Evolutionary conservation across 2,797 vertebrate genomes (phyloP).

Genomic region (Micromesistius poutassou): DNA sequence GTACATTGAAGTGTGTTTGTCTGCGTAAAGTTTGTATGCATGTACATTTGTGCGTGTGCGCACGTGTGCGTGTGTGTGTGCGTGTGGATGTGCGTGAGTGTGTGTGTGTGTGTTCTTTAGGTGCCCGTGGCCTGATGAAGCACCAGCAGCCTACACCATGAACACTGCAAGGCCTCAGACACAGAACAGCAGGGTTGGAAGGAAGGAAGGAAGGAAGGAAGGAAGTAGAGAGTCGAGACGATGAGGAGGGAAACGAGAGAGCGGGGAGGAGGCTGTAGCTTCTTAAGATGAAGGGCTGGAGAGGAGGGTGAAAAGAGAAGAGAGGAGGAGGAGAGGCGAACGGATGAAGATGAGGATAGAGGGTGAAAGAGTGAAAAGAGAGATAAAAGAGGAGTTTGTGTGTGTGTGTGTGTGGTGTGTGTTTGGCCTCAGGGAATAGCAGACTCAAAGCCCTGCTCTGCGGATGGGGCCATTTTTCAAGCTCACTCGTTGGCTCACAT

Average conservation of each 20-base stretch:
- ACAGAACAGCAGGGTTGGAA: conserved; percentile 25
- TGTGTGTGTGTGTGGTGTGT: conserved; percentile 16
- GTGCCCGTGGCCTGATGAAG: conserved; percentile 64
- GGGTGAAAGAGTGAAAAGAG: conserved; percentile 62
- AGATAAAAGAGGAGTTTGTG: conserved; percentile 63
- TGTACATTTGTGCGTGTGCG: conserved; percentile 19
- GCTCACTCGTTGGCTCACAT: no score
- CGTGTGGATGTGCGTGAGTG: not conserved
- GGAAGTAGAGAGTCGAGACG: conserved; percentile 45
- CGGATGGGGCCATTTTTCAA: conserved; percentile 27
- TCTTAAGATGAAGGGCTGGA: conserved; percentile 1
- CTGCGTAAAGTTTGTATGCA: conserved; percentile 17
- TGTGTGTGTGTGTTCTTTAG: not conserved
- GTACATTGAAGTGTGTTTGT: conserved; percentile 19
- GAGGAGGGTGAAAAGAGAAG: conserved; percentile 17
- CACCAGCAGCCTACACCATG: conserved; percentile 61
- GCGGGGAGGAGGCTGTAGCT: conserved; percentile 15
- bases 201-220: conserved; percentile 40
- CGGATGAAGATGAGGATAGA: conserved; percentile 23
- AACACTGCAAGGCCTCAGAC: conserved; percentile 30
- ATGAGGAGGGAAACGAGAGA: conserved; percentile 55
- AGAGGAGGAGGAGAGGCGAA: conserved; percentile 9
- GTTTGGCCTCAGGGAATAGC: conserved; percentile 53
- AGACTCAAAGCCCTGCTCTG: conserved; percentile 68
- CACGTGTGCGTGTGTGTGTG: no score